Evolutionary conservation across 2,888 invertebrate species (phyloP), one percentile per base, ranked within the genome.

Genomic region (Euzetes globulus): DNA sequence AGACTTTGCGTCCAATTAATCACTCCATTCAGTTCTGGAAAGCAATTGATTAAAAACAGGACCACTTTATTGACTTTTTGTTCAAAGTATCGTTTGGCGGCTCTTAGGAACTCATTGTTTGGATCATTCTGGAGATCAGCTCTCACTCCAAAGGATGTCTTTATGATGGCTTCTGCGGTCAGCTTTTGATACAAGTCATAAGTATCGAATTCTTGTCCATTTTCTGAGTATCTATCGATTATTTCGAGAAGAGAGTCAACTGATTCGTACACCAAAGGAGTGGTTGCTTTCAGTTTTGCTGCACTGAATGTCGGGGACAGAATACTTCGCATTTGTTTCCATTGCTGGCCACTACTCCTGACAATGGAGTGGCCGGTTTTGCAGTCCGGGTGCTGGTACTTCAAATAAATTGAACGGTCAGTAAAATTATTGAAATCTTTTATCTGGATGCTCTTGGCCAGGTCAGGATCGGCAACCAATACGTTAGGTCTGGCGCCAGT

Each of bases 291-390:
- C 79, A 86, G 82, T 80, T 85, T 86, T 45, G 81, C 78, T 9
- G 83, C 80, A 13, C 84, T 83, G 78, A 86, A 86, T 1, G 83
- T 83, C 0, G 86, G 85, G 55, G 83, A 83, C 9, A 84, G 80
- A 6, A 85, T 80, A 15, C 82, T 80, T 33, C 86, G 80, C 15
- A 86, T 82, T 19, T 85, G 80, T 79, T 86, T 85, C 86, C 86
- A 86, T 27, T 84, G 80, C 22, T 82, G 80, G 11, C 84, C 84
- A 80, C 22, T 82, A 80, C 11, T 84, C 85, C 4, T 80, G 0
- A 79, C 68, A 19, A 79, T 47, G 13, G 72, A 76, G 29, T 77
- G 70, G 33, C 78, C 65, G 25, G 71, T 63, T 15, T 72, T 13
- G 0, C 73, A 25, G 7, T 70, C 75, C 9, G 77, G 76, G 19